Evolutionary conservation across 2,797 vertebrate species (phyloP).

Genomic region (Karalla daura): DNA sequence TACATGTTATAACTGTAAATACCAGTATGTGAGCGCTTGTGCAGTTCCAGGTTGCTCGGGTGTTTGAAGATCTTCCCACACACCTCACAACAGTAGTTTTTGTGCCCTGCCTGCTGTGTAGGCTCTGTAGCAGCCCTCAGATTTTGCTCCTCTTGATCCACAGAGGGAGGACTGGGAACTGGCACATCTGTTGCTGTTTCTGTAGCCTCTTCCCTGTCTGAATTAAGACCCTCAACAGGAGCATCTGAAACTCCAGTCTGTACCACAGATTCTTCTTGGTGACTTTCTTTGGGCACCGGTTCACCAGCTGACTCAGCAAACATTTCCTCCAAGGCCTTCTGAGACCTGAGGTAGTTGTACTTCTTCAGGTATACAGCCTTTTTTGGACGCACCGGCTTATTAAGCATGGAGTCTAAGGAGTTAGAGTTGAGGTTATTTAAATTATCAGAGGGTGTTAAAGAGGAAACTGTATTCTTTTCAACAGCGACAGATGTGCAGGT

Average conservation of each 20-base stretch:
- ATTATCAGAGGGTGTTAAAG: slow-evolving; percentile 81
- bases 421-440: slow-evolving; percentile 71
- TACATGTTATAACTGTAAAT: slow-evolving; percentile 39
- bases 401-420: slow-evolving; percentile 56
- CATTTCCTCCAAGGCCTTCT: slow-evolving; percentile 85
- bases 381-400: slow-evolving; percentile 87
- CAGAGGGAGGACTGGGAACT: slow-evolving; percentile 51
- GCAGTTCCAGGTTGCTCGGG: slow-evolving; percentile 97
- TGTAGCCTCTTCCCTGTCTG: slow-evolving; percentile 40
- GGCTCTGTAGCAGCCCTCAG: slow-evolving; percentile 36
- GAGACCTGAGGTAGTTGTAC: slow-evolving; percentile 92
- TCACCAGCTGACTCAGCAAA: slow-evolving; percentile 72
- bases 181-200: slow-evolving; percentile 43
- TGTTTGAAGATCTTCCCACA: slow-evolving; percentile 98
- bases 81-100: slow-evolving; percentile 90
- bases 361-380: slow-evolving; percentile 94
- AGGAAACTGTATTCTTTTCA: slow-evolving; percentile 76
- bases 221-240: slow-evolving; percentile 32
- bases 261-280: slow-evolving; percentile 52
- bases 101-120: slow-evolving; percentile 79
- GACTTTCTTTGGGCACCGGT: slow-evolving; percentile 62
- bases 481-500: slow-evolving; percentile 41
- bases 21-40: slow-evolving; percentile 98
- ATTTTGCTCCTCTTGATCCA: slow-evolving; percentile 56
- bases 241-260: slow-evolving; percentile 53